Base-by-base conservation (phyloP, 2,797 vertebrate species). In the Tragopan temminckii region DNA sequence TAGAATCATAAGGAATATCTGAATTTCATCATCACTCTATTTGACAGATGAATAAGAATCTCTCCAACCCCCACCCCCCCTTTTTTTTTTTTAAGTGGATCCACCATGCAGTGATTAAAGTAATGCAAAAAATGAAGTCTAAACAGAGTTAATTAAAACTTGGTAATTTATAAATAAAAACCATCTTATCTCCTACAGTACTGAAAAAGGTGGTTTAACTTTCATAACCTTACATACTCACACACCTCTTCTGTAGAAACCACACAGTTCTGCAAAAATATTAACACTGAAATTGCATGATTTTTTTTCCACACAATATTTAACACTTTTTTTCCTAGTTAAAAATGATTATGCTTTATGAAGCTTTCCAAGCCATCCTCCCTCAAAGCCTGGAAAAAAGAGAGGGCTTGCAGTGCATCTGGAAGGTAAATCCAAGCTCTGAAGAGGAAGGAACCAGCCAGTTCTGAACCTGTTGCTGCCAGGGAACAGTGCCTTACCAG, bases 91-190 rank as follows among this genome's bases (percentile, higher is more conserved):
- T 70, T 76, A 46, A 75, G 68, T 57, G 74, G 40, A 79, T 64
- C 69, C 63, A 79, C 53, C n/a, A 14, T 29, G 18, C 42, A 43
- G 80, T 61, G 84, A 80, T 75, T 66, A 61, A 87, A 93, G 74
- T 66, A 83, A 14, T 55, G 50, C 43, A 83, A 38, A 42, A 75
- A 79, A 90, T 69, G 74, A 90, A 75, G 53, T 84, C 79, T 66
- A 70, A 93, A 66, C 75, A 70, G 35, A 93, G 63, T 27, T 55
- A 87, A 80, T 83, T 80, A 38, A 78, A 48, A 69, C 62, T 63
- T 43, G 42, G n/a, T 80, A 83, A 75, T 69, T 79, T 50, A 61
- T 35, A 57, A 83, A 83, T 15, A 18, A 59, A 90, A 85, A 75
- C 35, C 40, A 61, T 55, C 50, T 74, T 58, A 87, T 70, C 45